These are phyloP conservation scores for Pogonomyrmex barbatus DNA, from an alignment of 1,140 invertebrate species.

Conservation along the genomic window DNA sequence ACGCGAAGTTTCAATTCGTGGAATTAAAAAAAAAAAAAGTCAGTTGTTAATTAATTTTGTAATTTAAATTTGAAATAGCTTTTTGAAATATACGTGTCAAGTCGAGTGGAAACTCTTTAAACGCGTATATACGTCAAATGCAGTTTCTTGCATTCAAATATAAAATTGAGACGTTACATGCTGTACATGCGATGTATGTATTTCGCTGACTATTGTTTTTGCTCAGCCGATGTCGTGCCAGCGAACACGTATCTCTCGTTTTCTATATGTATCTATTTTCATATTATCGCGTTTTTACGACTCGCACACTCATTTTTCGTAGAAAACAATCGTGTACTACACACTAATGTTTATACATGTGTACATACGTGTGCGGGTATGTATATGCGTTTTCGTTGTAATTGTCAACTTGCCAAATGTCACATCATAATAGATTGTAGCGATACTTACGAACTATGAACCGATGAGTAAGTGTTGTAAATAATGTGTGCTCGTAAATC, in stretches of 20 bases:
- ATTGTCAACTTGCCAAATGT: slow-evolving; percentile 7
- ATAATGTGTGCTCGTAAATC: not conserved
- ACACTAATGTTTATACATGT: not conserved
- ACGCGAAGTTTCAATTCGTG: not conserved
- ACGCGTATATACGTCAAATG: not conserved
- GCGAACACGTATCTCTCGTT: not conserved
- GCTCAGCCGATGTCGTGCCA: not conserved
- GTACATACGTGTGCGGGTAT: too few relatives aligned
- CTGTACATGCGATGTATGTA: not conserved
- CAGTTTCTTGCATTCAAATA: not conserved
- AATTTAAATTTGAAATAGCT: not conserved
- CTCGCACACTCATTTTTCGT: not conserved
- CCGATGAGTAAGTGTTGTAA: not conserved
- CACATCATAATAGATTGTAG: not conserved
- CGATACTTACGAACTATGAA: not conserved
- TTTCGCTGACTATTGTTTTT: not conserved
- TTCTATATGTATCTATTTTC: not conserved
- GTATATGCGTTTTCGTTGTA: not conserved
- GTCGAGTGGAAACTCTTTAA: not conserved
- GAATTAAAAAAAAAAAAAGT: not conserved
- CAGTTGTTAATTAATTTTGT: not conserved
- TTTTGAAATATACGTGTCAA: not conserved
- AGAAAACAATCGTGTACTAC: not conserved
- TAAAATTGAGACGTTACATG: slow-evolving; percentile 6
- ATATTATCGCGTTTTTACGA: slow-evolving; percentile 14